phyloP scores from a whole-genome alignment of 64 coral and sea anemone genomes.

The Pachyseris speciosa region DNA sequence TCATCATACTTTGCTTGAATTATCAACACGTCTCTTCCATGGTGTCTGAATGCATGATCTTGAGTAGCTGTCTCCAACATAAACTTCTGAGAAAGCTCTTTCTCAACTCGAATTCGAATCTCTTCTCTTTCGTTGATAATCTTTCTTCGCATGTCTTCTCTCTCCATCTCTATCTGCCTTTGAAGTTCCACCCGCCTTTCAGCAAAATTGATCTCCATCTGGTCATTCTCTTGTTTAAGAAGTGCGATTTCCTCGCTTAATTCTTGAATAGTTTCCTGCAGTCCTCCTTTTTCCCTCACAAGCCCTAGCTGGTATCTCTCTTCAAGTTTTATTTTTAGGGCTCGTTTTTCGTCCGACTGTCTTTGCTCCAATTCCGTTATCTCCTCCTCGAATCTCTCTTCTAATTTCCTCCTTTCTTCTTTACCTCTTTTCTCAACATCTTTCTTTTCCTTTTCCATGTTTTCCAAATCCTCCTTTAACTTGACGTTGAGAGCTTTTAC shows the following conservation, averaged over 20 bases:
- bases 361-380: constrained; percentile 82
- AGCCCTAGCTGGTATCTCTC: constrained; percentile 80
- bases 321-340: constrained; percentile 75
- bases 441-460: constrained; percentile 80
- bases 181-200: constrained; percentile 77
- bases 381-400: constrained; percentile 87
- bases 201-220: constrained; percentile 72
- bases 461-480: constrained; percentile 82
- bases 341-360: constrained; percentile 78
- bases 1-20: constrained; percentile 72
- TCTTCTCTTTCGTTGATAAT: constrained; percentile 63
- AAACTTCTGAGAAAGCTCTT: constrained; percentile 82
- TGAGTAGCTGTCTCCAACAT: constrained; percentile 62
- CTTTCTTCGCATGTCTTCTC: constrained; percentile 68
- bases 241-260: constrained; percentile 75
- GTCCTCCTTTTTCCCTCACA: constrained; percentile 52
- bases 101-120: constrained; percentile 65
- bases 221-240: constrained; percentile 77
- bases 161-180: constrained; percentile 79
- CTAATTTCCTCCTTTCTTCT: constrained; percentile 76
- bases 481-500: constrained; percentile 76
- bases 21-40: constrained; percentile 58
- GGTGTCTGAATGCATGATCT: constrained; percentile 56
- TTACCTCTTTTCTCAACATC: constrained; percentile 70
- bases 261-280: constrained; percentile 79